These are phyloP conservation scores for Amblyopsis rosae DNA, from an alignment of 2,113 vertebrate genomes.

Conservation along the genomic window DNA sequence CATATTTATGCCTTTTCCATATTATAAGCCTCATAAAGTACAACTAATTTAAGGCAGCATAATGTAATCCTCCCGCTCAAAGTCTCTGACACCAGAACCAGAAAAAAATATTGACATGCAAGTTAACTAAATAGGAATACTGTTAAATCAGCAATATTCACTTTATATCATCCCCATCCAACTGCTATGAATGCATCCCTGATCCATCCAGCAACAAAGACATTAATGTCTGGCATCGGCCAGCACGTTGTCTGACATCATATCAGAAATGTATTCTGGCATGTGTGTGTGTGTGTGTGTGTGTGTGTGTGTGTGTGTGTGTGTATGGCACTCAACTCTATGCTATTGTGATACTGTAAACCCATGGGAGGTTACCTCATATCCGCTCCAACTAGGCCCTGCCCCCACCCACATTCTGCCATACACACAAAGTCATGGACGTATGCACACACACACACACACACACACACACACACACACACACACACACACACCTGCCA, in stretches of 20 bases:
- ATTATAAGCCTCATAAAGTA: conserved; percentile 6
- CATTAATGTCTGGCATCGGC: conserved; percentile 57
- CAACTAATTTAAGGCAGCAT: conserved; percentile 21
- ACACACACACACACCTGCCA: background rate
- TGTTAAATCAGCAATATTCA: background rate
- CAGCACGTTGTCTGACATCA: conserved; percentile 52
- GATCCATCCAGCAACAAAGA: conserved; percentile 59
- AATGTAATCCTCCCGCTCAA: conserved; percentile 25
- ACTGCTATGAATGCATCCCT: conserved; percentile 22
- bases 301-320: conserved; percentile 19
- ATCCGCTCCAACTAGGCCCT: conserved; percentile 46
- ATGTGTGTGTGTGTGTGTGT: conserved; percentile 47
- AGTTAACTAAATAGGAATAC: background rate
- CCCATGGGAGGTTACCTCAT: conserved; percentile 76
- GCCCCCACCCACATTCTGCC: conserved; percentile 39
- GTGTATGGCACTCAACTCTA: conserved; percentile 21
- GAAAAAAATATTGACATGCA: background rate
- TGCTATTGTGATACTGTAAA: conserved; percentile 54
- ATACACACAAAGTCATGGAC: conserved; percentile 11
- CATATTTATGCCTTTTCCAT: background rate
- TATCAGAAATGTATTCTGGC: conserved; percentile 46
- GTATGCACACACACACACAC: conserved; percentile 12
- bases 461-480: conserved; percentile 10
- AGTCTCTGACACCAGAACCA: conserved; percentile 6
- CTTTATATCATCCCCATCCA: conserved; percentile 8